Base-by-base conservation (phyloP, 2,888 invertebrate genomes). In the Tinea semifulvella region DNA sequence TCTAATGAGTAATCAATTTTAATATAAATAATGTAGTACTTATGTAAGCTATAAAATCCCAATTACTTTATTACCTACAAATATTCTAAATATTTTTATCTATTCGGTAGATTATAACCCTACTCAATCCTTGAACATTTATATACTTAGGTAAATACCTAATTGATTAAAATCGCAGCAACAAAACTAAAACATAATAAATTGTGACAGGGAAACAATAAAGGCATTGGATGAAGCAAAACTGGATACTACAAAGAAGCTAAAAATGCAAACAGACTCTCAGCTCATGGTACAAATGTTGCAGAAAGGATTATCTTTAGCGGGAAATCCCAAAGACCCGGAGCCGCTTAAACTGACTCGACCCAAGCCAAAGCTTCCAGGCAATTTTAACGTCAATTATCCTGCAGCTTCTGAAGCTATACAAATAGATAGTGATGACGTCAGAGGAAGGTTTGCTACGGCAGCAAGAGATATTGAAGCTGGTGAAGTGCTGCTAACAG, bases 401-500 rank as follows among this genome's bases (percentile, higher is more conserved):
- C 84, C 84, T 1, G 79, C 86, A 3, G 85, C 88, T 16, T 88
- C 88, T 49, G 80, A 84, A 3, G 80, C 85, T 1, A 79, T 93
- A 2, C 77, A 82, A 45, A 85, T 92, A 49, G 85, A 84, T 43
- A 81, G 84, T 47, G 85, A 85, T 44, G 75, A 80, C 14, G 62
- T 69, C 2, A 83, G 84, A 57, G 94, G 94, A 1, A 82, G 94
- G 55, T 92, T 85, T 61, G 92, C 90, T 0, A 81, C 84, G 20
- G 92, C 94, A 0, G 79, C 80, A 0, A 80, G 83, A 47, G 84
- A 90, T 54, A 87, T 94, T 7, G 71, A 82, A 49, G 85, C 88
- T 2, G 94, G 94, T 0, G 89, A 91, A 55, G 80, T 88, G 43
- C 61, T 94, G 46, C 65, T 91, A 0, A 76, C 88, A 6, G 94